Percentiles rank a stretch among this genome's conserved stretches.
phyloP scores from a whole-genome alignment of 2,888 invertebrate species.

The Nymphalis c-album region DNA sequence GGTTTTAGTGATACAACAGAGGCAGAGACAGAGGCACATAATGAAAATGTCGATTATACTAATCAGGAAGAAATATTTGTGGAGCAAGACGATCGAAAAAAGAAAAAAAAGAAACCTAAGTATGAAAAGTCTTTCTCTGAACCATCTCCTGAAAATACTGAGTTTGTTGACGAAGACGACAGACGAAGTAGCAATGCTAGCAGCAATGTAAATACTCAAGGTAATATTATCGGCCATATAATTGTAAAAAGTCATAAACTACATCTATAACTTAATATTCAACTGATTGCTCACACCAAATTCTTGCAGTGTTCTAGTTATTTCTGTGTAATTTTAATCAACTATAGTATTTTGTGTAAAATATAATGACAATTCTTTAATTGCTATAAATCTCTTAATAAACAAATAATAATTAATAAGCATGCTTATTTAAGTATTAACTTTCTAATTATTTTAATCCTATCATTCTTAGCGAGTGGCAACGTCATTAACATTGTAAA shows the following conservation, averaged over 20 bases:
- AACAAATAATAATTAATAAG: too few species aligned
- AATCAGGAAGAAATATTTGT: conserved; percentile 56
- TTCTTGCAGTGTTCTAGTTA: too few species aligned
- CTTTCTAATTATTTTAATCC: background rate
- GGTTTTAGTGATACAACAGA: conserved; percentile 26
- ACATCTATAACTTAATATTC: too few species aligned
- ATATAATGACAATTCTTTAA: too few species aligned
- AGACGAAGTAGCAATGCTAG: conserved; percentile 46
- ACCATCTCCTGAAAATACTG: conserved; percentile 34
- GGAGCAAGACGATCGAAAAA: conserved; percentile 50
- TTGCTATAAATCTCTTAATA: too few species aligned
- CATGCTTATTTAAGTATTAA: background rate
- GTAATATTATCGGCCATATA: conserved; percentile 44
- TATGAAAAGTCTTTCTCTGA: conserved; percentile 48
- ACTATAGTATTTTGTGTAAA: background rate
- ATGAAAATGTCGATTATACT: conserved; percentile 48
- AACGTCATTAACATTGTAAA: conserved; percentile 77
- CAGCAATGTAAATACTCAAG: conserved; percentile 66
- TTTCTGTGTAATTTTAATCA: background rate
- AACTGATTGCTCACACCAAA: too few species aligned
- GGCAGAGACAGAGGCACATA: conserved; percentile 40
- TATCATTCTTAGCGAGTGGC: conserved; percentile 61
- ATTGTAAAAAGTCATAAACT: background rate
- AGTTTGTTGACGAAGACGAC: conserved; percentile 38
- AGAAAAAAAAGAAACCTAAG: conserved; percentile 52